Base-by-base conservation (phyloP, 2,888 invertebrate species). In the Stenotaenia linearis region DNA sequence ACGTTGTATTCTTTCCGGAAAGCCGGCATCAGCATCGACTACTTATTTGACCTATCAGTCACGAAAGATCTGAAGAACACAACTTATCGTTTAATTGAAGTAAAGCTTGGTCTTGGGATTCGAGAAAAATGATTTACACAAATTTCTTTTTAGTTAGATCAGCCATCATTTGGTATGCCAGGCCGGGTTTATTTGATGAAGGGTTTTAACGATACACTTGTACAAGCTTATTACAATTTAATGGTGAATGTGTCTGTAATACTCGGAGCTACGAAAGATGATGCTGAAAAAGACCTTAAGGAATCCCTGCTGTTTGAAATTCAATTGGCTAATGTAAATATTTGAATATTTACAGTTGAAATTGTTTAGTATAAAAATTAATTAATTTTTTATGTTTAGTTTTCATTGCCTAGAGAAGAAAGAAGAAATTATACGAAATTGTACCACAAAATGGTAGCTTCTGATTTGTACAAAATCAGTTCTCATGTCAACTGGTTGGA, bases 381-480 rank as follows among this genome's bases (percentile, higher is more conserved):
- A 28, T 28, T 5, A 3, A 10, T 12, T 61, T 79, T 75, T n/a
- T 75, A 12, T 6, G 74, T 28, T 23, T 81, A 94, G 94, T 93
- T 93, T 84, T 94, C 94, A 7, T 88, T 93, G 85, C 95, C 96
- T 5, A 90, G 92, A 83, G 97, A 97, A 85, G 93, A 97, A 87
- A 90, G 97, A 74, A 90, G 97, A 82, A 96, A 97, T 85, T 94
- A 95, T 7, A 92, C 94, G 5, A 92, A 92, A 82, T 89, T 97
- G n/a, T 97, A 97, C 88, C 96, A 97, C 84, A 93, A 95, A 7
- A 95, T 94, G 91, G 93, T 92, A 0, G 88, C 97, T n/a, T 86
- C 87, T 0, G 90, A 96, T 83, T 86, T 98, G 56, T 91, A 93
- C 84, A 84, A 88, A 69, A 78, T 84, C 40, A 82, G 30, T 83